Conservation (phyloP, 2,888 invertebrate genomes). For the Meiosimyza platycephala region DNA sequence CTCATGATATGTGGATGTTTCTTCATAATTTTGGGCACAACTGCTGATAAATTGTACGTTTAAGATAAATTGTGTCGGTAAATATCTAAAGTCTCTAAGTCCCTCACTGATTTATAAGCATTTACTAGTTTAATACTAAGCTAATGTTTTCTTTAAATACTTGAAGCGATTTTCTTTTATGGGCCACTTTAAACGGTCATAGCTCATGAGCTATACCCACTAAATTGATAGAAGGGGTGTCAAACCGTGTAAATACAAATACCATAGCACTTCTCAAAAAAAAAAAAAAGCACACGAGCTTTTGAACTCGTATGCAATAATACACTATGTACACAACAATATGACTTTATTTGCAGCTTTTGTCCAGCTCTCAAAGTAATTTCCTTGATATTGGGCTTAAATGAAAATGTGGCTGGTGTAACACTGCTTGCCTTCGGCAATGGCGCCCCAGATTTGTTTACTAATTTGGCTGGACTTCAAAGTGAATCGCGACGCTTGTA, state of each 20-base stretch:
- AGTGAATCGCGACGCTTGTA: constrained; percentile 65
- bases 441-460: constrained; percentile 77
- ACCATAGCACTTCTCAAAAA: neutral
- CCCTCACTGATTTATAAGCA: too few relatives aligned
- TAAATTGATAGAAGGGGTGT: too few relatives aligned
- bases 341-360: constrained; percentile 63
- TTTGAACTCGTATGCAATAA: neutral
- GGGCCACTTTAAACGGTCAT: too few relatives aligned
- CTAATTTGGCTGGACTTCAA: constrained; percentile 68
- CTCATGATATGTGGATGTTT: constrained; percentile 60
- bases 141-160: too few relatives aligned
- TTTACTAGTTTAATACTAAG: too few relatives aligned
- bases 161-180: too few relatives aligned
- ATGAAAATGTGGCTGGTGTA: constrained; percentile 73
- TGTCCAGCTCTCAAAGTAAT: constrained; percentile 70
- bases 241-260: too few relatives aligned
- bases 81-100: neutral
- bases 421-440: constrained; percentile 79
- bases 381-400: constrained; percentile 67
- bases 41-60: constrained; percentile 72
- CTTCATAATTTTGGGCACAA: constrained; percentile 70
- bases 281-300: neutral
- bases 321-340: neutral
- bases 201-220: too few relatives aligned
- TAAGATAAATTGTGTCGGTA: constrained; percentile 46